phyloP scores from a whole-genome alignment of 2,113 vertebrate species.

The Dasypus novemcinctus region DNA sequence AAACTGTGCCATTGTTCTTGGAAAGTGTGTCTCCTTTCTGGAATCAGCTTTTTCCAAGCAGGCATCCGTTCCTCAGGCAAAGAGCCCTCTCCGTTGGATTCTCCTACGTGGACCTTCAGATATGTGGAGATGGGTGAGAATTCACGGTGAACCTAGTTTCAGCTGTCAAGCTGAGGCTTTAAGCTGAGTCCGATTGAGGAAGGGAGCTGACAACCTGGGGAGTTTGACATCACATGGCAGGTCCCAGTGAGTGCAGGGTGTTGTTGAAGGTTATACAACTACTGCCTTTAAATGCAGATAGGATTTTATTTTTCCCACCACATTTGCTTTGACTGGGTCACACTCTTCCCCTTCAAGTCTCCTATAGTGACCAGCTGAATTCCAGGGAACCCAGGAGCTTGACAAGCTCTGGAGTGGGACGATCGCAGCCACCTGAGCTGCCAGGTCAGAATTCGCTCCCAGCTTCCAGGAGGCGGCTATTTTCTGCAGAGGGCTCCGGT shows the following conservation, averaged over 20 bases:
- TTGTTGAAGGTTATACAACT: fast-evolving
- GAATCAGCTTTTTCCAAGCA: background rate
- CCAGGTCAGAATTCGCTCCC: background rate
- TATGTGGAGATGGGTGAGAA: background rate
- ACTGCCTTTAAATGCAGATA: fast-evolving
- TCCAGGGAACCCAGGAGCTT: background rate
- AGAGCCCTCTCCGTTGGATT: background rate
- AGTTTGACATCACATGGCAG: fast-evolving
- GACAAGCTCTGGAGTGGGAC: background rate
- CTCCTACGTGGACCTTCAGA: background rate
- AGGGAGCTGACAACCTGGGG: background rate
- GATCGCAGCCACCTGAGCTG: background rate
- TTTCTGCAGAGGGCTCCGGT: background rate
- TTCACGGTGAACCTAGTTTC: background rate
- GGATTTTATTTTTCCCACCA: background rate
- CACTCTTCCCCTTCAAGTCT: background rate
- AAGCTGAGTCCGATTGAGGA: background rate
- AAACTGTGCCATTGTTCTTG: background rate
- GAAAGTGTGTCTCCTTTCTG: background rate
- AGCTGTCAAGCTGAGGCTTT: background rate
- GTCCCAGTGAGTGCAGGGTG: too few relatives aligned
- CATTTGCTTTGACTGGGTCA: background rate
- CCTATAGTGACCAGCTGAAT: background rate
- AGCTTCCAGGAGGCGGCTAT: background rate
- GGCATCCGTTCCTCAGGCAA: background rate